These are phyloP conservation scores for Brachionus asplanchnoidis DNA, from an alignment of 1,140 invertebrate species.

Conservation along the genomic window DNA sequence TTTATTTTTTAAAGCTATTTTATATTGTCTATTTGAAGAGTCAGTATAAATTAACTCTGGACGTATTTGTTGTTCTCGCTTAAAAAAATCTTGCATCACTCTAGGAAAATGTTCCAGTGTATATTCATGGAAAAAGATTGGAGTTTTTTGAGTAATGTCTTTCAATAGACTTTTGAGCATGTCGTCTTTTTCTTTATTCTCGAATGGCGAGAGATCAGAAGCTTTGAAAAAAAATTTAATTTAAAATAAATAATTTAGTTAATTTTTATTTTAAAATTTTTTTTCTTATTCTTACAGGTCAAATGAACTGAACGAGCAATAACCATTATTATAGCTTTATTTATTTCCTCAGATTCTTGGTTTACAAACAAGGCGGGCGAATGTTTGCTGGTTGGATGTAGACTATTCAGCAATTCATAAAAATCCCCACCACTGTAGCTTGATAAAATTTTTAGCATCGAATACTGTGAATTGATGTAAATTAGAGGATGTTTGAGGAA, in stretches of 20 bases:
- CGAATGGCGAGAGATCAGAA: constrained; percentile 27
- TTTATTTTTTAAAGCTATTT: constrained; percentile 26
- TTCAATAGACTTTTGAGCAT: neutral
- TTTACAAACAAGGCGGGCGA: neutral
- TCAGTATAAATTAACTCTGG: neutral
- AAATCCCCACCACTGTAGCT: constrained; percentile 11
- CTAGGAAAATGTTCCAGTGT: constrained; percentile 9
- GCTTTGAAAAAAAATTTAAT: neutral
- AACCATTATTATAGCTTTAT: constrained; percentile 20
- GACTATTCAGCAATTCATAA: constrained; percentile 22
- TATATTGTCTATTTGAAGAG: constrained; percentile 38
- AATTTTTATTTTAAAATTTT: neutral
- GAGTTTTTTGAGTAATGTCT: constrained; percentile 23
- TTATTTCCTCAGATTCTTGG: constrained; percentile 35
- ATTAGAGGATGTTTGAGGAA: constrained; percentile 33
- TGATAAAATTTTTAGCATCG: constrained; percentile 24
- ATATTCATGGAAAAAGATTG: constrained; percentile 24
- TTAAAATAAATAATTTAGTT: neutral
- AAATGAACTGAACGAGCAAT: constrained; percentile 17
- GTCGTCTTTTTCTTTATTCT: constrained; percentile 38
- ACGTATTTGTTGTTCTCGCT: neutral
- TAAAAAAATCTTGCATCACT: constrained; percentile 34
- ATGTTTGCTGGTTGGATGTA: neutral
- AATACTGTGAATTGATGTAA: constrained; percentile 10
- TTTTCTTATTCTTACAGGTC: neutral